These are phyloP conservation scores for Orthosia incerta DNA, from an alignment of 2,888 invertebrate genomes.

Conservation along the genomic window DNA sequence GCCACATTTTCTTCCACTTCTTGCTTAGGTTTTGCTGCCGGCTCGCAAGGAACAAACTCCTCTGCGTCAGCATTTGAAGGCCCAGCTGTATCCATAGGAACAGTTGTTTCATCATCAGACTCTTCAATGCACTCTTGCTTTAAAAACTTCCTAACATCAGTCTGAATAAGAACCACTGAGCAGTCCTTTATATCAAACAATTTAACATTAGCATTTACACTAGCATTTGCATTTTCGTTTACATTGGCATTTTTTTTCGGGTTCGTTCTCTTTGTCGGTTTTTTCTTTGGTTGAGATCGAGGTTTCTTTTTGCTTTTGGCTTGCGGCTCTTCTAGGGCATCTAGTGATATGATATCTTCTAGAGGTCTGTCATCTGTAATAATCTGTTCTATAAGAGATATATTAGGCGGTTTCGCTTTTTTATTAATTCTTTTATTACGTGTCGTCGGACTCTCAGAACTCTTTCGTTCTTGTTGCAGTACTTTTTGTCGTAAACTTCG, in stretches of 20 bases:
- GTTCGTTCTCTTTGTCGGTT: slow-evolving; percentile 62
- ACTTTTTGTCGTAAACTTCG: slow-evolving; percentile 71
- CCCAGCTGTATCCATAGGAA: slow-evolving; percentile 7
- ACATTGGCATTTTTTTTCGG: slow-evolving; percentile 44
- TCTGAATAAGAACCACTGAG: slow-evolving; percentile 76
- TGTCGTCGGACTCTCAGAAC: slow-evolving; percentile 76
- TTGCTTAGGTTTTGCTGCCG: slow-evolving; percentile 16
- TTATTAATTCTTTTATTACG: slow-evolving; percentile 69
- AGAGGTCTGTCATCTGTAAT: slow-evolving; percentile 85
- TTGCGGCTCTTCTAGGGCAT: slow-evolving; percentile 79
- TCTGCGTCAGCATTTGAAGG: slow-evolving; percentile 8
- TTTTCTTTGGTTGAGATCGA: slow-evolving; percentile 63
- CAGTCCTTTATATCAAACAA: slow-evolving; percentile 77
- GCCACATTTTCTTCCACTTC: slow-evolving; percentile 66
- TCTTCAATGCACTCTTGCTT: slow-evolving; percentile 27
- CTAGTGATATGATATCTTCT: slow-evolving; percentile 86
- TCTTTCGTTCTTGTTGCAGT: slow-evolving; percentile 67
- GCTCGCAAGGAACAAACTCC: not conserved
- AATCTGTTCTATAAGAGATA: slow-evolving; percentile 86
- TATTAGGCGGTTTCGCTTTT: slow-evolving; percentile 81
- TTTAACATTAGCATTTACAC: not conserved
- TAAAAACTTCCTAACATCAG: slow-evolving; percentile 75
- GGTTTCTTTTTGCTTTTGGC: slow-evolving; percentile 69
- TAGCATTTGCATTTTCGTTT: slow-evolving; percentile 13
- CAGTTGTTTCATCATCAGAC: slow-evolving; percentile 34